Base-by-base conservation (phyloP, 1,140 invertebrate species). In the Drosophila kohkoa region DNA sequence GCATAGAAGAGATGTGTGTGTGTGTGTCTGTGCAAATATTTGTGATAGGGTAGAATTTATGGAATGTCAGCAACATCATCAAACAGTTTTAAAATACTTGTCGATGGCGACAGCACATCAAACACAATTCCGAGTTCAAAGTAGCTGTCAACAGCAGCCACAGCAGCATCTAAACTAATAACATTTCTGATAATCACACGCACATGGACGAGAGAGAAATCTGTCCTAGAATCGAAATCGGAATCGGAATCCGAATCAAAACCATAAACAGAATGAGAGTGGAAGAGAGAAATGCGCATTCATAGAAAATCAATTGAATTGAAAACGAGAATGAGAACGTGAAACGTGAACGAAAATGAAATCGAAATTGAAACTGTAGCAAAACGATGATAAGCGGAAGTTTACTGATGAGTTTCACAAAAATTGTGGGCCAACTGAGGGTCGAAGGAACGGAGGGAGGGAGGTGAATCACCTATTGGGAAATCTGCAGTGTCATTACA, bases 281-380 rank as follows among this genome's bases (percentile, higher is more conserved):
- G 28, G 20, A 25, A 11, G 35, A 32, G 48, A 32, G 51, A 70
- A 80, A 66, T 35, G 60, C 62, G 59, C 78, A 75, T 75, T 81
- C 75, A 81, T 57, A 16, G 75, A 46, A 79, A 77, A 82, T 86
- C 79, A 75, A 79, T 79, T 59, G 75, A 80, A 73, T 60, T 81
- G 68, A 77, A 79, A 87, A 81, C 54, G 73, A 70, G 75, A 77
- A 63, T 11, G 63, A 82, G 75, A 77, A 41, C 57, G 81, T 30
- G 32, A 70, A 83, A 79, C 54, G 74, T 71, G 20, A 80, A 81
- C 57, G 77, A 75, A 68, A 83, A 35, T 32, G 60, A 59, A 67
- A 16, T 57, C 11, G 62, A 51, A 45, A 46, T 46, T 20, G 58
- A 45, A 79, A 69, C 32, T 38, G 38, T 54, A 38, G 81, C 49